Percentiles rank a stretch among this genome's conserved stretches.
These are phyloP conservation scores for Falcaria lacertinaria DNA, from an alignment of 2,888 invertebrate species.

Conservation along the genomic window DNA sequence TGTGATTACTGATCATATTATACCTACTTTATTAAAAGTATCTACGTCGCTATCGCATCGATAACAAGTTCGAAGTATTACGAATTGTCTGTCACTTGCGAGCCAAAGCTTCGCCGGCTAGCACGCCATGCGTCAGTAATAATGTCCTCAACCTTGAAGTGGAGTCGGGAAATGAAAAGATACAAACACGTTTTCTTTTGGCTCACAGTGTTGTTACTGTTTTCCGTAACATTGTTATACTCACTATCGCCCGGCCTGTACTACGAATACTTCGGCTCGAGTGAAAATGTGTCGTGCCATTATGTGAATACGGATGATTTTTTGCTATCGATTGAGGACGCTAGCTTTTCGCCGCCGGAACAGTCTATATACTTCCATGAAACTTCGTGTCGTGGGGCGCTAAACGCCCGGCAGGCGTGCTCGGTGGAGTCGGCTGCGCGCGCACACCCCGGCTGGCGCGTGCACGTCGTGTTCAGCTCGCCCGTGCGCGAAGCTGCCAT, in stretches of 20 bases:
- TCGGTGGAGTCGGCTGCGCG: slow-evolving; percentile 27
- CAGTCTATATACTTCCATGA: slow-evolving; percentile 82
- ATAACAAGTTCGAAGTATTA: slow-evolving; percentile 7
- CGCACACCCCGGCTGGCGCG: slow-evolving; percentile 13
- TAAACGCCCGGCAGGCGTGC: slow-evolving; percentile 46
- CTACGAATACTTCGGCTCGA: slow-evolving; percentile 1
- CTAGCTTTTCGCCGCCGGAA: slow-evolving; percentile 23
- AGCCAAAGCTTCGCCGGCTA: neutral
- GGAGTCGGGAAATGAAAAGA: neutral
- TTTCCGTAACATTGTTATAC: neutral
- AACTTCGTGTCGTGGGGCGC: slow-evolving; percentile 76
- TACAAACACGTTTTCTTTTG: neutral
- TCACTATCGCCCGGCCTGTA: neutral
- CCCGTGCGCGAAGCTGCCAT: slow-evolving; percentile 16
- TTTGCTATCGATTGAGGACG: slow-evolving; percentile 7
- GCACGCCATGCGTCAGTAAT: neutral
- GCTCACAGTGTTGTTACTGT: neutral
- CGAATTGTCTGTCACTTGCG: neutral
- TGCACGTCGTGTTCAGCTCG: slow-evolving; percentile 5
- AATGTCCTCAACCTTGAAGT: neutral
- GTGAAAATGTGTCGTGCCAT: slow-evolving; percentile 14
- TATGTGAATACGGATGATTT: neutral
- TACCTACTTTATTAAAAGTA: too few relatives aligned
- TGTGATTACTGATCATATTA: too few relatives aligned
- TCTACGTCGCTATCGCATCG: slow-evolving; percentile 12